phyloP scores from a whole-genome alignment of 2,888 invertebrate species.

The Phortica magna region DNA sequence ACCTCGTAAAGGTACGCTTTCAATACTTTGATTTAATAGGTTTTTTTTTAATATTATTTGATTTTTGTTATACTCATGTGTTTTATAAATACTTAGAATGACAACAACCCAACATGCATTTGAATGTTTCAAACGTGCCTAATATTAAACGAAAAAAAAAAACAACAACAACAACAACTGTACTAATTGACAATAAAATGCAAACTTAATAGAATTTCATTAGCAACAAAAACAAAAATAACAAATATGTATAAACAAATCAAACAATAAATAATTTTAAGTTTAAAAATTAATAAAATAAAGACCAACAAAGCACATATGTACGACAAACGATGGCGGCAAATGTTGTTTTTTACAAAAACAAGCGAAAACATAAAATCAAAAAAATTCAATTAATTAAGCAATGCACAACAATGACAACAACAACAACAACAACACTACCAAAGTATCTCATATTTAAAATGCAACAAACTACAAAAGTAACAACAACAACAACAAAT shows the following conservation, averaged over 20 bases:
- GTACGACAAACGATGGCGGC: slow-evolving; percentile 35
- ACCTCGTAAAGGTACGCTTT: too few relatives aligned
- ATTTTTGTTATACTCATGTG: too few relatives aligned
- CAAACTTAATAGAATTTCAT: neutral
- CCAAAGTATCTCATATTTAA: neutral
- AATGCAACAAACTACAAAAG: neutral
- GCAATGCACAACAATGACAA: neutral
- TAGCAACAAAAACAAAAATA: neutral
- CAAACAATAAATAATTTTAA: neutral
- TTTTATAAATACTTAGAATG: too few relatives aligned
- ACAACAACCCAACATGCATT: neutral
- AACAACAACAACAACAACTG: too few relatives aligned
- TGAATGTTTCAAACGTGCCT: neutral
- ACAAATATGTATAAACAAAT: neutral
- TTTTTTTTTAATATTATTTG: too few relatives aligned
- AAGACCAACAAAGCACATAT: slow-evolving; percentile 19
- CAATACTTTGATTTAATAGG: too few relatives aligned
- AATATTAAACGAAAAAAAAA: slow-evolving; percentile 11
- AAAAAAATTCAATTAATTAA: slow-evolving; percentile 36
- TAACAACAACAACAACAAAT: neutral
- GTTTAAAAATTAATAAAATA: slow-evolving; percentile 19
- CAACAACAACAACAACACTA: neutral
- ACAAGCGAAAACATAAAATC: slow-evolving; percentile 46
- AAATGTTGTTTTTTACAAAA: slow-evolving; percentile 43
- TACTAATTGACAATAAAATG: neutral